These are phyloP conservation scores for Ormyrus labotus DNA, from an alignment of 2,888 invertebrate species.

Conservation along the genomic window DNA sequence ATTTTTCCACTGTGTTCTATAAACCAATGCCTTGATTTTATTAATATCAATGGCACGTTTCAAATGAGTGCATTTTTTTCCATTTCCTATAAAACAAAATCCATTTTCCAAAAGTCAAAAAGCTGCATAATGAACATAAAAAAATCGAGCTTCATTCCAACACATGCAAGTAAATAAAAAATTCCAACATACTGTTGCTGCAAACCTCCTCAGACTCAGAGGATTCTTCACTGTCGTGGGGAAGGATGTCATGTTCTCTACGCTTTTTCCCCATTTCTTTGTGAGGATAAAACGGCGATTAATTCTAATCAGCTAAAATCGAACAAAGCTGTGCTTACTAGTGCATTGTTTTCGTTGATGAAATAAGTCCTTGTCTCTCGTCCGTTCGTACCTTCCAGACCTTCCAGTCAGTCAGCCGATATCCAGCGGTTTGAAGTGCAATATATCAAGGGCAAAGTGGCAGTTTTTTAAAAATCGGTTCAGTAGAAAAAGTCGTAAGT, in stretches of 20 bases:
- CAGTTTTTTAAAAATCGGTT: too few species aligned
- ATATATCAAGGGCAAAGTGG: too few species aligned
- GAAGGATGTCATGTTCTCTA: conserved; percentile 81
- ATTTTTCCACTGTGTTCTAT: conserved; percentile 77
- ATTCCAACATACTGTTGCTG: conserved; percentile 34
- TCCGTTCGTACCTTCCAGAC: too few species aligned
- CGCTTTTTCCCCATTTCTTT: conserved; percentile 46
- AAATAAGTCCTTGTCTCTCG: too few species aligned
- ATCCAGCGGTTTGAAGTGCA: too few species aligned
- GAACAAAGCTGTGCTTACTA: too few species aligned
- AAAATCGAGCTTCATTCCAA: neutral
- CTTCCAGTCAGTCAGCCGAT: too few species aligned
- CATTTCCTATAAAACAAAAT: conserved; percentile 54
- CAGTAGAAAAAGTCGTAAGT: conserved; percentile 1
- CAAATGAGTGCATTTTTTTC: conserved; percentile 81
- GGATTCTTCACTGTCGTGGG: conserved; percentile 80
- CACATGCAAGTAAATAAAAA: conserved; percentile 17
- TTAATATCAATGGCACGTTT: conserved; percentile 82
- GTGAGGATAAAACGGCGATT: neutral
- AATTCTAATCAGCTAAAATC: too few species aligned
- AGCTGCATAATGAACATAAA: neutral
- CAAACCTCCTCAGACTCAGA: conserved; percentile 83
- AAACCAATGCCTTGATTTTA: conserved; percentile 80
- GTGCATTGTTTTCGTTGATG: too few species aligned
- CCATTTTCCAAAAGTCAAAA: neutral